Evolutionary conservation across 2,113 vertebrate species (phyloP), one percentile per base, ranked within the genome.

Genomic region (Dolichallabes microphthalmus): DNA sequence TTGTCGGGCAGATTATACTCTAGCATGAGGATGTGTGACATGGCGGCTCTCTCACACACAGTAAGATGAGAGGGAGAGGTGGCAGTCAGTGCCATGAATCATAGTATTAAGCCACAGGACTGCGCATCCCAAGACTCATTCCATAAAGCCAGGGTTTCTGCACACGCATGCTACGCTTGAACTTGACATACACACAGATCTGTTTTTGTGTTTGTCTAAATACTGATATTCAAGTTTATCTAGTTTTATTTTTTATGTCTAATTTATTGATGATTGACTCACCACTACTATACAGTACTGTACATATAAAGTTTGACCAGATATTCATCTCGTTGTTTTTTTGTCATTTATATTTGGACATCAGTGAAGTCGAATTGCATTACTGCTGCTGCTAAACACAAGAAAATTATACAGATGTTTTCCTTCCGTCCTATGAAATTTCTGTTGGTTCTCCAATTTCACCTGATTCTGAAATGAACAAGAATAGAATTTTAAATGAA

Each of bases 341-440:
- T 94, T 93, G 92, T 91, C 74, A 90, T 92, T 84, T 88, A 92
- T 90, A 92, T 92, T 92, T 92, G 88, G 85, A 92, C 85, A 87
- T 88, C 27, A 83, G 87, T 86, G 79, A 63, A 83, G 87, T 87
- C 89, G 92, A 86, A 92, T 91, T 92, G 89, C 89, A 91, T 87
- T 91, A 93, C 88, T 91, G 90, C 90, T 88, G 91, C 90, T 88
- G 91, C 85, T 91, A 90, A 91, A 89, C 83, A 88, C 84, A 88
- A 89, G 88, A 90, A 90, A 90, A 91, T 89, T 87, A 81, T 91
- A 88, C 93, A 93, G 92, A 92, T 93, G 92, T 86, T 92, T 92
- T 81, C 5, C 73, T 74, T 75, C 68, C 64, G 60, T 73, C 63
- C 39, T 61, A 64, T 76, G 39, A 53, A 82, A 55, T 87, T 45